phyloP scores from a whole-genome alignment of 2,113 vertebrate species.

The Vidua chalybeata region DNA sequence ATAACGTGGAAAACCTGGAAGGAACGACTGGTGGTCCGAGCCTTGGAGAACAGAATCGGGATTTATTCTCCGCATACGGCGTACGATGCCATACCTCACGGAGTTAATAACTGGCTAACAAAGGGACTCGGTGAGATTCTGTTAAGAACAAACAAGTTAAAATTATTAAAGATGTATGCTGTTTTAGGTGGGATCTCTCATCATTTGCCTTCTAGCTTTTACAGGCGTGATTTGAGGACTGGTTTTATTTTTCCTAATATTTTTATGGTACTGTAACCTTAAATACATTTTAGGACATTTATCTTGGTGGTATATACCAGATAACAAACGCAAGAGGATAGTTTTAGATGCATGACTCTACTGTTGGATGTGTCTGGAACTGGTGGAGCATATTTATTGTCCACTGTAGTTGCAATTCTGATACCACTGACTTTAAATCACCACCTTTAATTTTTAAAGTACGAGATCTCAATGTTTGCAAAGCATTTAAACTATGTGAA shows the following conservation, averaged over 20 bases:
- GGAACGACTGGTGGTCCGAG: conserved; percentile 84
- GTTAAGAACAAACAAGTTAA: background rate
- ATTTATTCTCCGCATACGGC: conserved; percentile 94
- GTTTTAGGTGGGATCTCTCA: background rate
- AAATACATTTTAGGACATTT: background rate
- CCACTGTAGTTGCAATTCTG: background rate
- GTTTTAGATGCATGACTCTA: background rate
- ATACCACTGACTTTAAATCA: background rate
- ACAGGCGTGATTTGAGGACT: background rate
- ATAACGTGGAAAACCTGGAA: conserved; percentile 88
- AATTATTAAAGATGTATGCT: background rate
- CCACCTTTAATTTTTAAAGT: background rate
- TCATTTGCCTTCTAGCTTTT: background rate
- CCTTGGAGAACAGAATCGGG: conserved; percentile 85
- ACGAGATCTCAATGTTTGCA: background rate
- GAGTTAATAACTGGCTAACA: conserved; percentile 90
- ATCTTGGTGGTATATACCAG: background rate
- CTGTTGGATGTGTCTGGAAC: background rate
- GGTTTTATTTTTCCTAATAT: background rate
- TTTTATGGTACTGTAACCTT: background rate
- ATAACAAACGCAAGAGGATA: background rate
- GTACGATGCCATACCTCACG: conserved; percentile 84
- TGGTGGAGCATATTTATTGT: background rate
- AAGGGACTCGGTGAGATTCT: conserved; percentile 80
- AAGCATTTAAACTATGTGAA: background rate